Percentiles rank a stretch among this genome's conserved stretches.
These are phyloP conservation scores for Diploptera punctata DNA, from an alignment of 2,888 invertebrate genomes.

Conservation along the genomic window DNA sequence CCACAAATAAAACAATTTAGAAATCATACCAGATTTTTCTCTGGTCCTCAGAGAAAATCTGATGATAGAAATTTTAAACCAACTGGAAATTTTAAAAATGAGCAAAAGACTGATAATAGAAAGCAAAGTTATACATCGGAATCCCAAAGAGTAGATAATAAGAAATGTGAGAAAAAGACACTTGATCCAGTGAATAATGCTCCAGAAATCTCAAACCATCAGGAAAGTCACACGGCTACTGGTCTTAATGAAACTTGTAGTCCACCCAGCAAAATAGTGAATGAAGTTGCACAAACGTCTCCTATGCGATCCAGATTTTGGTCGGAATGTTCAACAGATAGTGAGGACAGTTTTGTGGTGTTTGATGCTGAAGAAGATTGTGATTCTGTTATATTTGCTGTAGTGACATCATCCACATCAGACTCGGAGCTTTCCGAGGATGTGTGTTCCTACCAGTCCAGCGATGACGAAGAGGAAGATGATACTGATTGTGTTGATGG, in stretches of 20 bases:
- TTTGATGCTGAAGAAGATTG: constrained; percentile 38
- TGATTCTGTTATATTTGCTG: neutral
- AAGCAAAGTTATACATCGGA: neutral
- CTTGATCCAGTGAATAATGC: neutral
- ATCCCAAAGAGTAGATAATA: neutral
- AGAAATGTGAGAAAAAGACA: neutral
- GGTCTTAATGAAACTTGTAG: no score
- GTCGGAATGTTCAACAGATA: constrained; percentile 48
- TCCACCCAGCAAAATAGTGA: no score
- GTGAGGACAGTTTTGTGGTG: constrained; percentile 48
- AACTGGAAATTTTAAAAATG: neutral
- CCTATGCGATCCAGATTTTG: neutral
- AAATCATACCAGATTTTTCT: neutral
- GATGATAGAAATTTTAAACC: neutral
- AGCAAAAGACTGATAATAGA: neutral
- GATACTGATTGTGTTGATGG: constrained; percentile 29
- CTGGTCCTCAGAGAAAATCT: neutral
- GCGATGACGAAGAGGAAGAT: constrained; percentile 35
- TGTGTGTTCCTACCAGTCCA: neutral
- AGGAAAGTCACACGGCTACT: no score
- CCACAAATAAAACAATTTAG: neutral
- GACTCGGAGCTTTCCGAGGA: constrained; percentile 23
- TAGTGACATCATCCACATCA: constrained; percentile 35
- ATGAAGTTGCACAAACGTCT: no score
- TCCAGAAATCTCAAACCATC: neutral